phyloP scores from a whole-genome alignment of 2,888 invertebrate genomes.

The Stratiomys singularior region DNA sequence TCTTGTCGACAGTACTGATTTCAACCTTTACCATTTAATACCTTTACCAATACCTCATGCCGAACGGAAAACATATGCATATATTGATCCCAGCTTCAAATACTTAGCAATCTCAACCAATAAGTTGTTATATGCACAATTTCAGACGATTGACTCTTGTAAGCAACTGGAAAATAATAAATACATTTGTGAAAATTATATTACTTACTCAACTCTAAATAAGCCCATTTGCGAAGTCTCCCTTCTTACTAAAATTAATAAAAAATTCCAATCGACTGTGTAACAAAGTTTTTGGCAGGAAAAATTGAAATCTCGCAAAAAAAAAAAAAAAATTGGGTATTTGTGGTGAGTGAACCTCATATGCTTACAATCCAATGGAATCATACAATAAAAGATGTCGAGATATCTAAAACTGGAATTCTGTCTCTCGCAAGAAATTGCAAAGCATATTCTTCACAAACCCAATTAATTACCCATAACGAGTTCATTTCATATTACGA shows the following conservation, averaged over 20 bases:
- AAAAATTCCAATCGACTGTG: constrained; percentile 7
- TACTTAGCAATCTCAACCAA: constrained; percentile 28
- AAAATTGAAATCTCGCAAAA: constrained; percentile 28
- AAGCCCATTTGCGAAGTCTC: constrained; percentile 25
- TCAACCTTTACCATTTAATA: constrained; percentile 18
- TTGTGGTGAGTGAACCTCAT: constrained; percentile 14
- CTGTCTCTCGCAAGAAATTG: neutral
- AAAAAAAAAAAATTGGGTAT: constrained; percentile 6
- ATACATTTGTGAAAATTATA: constrained; percentile 38
- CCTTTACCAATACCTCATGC: constrained; percentile 27
- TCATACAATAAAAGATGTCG: neutral
- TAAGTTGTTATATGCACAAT: constrained; percentile 13
- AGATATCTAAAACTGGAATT: constrained; percentile 1
- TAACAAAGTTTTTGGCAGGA: constrained; percentile 2
- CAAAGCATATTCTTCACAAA: constrained; percentile 19
- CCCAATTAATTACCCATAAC: neutral
- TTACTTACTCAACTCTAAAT: constrained; percentile 19
- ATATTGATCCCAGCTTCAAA: constrained; percentile 38
- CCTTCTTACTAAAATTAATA: constrained; percentile 10
- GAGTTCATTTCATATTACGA: constrained; percentile 1
- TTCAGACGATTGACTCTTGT: neutral
- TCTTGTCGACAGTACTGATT: neutral
- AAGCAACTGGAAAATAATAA: constrained; percentile 6
- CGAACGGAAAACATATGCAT: constrained; percentile 36
- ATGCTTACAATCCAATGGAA: constrained; percentile 6